phyloP scores from a whole-genome alignment of 2,797 vertebrate genomes.

The Neomorphus geoffroyi region DNA sequence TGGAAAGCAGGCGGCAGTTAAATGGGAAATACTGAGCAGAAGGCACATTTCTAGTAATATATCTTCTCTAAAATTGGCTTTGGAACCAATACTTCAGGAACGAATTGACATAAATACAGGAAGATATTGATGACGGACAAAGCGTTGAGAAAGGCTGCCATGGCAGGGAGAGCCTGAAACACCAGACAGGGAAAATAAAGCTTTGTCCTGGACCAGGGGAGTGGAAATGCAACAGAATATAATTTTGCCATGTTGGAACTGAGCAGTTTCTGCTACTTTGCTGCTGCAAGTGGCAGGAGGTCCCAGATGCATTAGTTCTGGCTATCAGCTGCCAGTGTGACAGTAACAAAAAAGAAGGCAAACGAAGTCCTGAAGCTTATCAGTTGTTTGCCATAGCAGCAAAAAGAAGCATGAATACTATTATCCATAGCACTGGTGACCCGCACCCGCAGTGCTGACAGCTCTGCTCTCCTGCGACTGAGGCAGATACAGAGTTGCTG shows the following conservation, averaged over 20 bases:
- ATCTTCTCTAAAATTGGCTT: neutral
- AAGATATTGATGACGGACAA: neutral
- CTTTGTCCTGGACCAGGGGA: neutral
- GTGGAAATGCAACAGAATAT: neutral
- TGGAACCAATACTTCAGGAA: neutral
- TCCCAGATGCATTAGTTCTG: constrained; percentile 2
- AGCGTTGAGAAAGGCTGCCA: neutral
- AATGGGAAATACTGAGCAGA: neutral
- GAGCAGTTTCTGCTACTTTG: neutral
- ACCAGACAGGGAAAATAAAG: neutral
- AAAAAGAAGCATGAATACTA: neutral
- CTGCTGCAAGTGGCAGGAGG: neutral
- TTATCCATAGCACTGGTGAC: neutral
- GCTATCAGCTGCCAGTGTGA: neutral
- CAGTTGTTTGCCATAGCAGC: neutral
- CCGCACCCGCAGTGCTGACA: neutral
- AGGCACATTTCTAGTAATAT: neutral
- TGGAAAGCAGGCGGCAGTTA: neutral
- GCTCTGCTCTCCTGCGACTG: neutral
- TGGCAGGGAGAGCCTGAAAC: neutral
- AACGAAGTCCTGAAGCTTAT: neutral
- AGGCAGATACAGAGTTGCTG: neutral
- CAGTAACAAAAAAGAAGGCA: neutral
- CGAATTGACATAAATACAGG: neutral
- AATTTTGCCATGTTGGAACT: neutral